Percentiles rank a stretch among this genome's conserved stretches.
Evolutionary conservation across 1,140 invertebrate species (phyloP).

Genomic region (Drosophila pectinifera): DNA sequence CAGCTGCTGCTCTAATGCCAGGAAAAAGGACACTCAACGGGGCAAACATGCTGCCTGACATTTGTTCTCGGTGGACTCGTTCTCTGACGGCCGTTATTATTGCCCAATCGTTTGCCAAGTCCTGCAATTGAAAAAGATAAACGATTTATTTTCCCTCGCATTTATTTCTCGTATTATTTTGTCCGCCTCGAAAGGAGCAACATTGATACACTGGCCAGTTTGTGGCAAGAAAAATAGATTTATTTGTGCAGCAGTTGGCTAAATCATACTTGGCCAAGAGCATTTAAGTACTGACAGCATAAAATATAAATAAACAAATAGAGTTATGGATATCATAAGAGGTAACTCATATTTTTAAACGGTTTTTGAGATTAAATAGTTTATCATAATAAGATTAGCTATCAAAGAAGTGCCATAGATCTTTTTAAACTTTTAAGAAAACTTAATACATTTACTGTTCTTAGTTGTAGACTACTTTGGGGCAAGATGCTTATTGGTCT

Average conservation of each 20-base stretch:
- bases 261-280: not conserved
- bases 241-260: not conserved
- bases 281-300: not conserved
- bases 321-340: not conserved
- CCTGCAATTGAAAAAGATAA: slow-evolving; percentile 74
- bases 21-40: slow-evolving; percentile 18
- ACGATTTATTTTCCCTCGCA: slow-evolving; percentile 57
- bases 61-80: slow-evolving; percentile 30
- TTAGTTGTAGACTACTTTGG: too few species aligned
- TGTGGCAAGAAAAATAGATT: not conserved
- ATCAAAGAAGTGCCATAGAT: not conserved
- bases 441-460: not conserved
- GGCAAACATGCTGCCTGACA: slow-evolving; percentile 44
- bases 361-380: too few species aligned
- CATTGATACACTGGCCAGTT: not conserved
- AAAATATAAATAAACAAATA: not conserved
- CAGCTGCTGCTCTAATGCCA: slow-evolving; percentile 36
- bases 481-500: too few species aligned
- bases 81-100: slow-evolving; percentile 44
- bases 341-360: too few species aligned
- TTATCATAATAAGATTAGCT: too few species aligned
- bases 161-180: slow-evolving; percentile 46
- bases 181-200: slow-evolving; percentile 17
- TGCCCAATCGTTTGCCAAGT: slow-evolving; percentile 53
- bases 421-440: not conserved